Evolutionary conservation across 1,140 invertebrate species (phyloP).

Genomic region (Adelges cooleyi): DNA sequence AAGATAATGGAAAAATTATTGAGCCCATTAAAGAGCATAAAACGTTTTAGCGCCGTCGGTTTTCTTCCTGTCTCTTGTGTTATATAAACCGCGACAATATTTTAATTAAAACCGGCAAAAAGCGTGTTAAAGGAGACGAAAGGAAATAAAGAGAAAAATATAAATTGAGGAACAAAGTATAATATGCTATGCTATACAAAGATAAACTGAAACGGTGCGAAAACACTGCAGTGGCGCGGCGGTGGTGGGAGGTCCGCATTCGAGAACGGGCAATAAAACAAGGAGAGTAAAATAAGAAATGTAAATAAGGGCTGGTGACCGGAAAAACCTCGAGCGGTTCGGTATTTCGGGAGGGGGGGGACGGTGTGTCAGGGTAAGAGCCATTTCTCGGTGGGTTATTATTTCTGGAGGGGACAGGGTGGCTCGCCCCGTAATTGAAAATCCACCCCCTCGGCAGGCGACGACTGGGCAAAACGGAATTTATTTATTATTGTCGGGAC

Average conservation of each 20-base stretch:
- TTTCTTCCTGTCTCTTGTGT: neutral
- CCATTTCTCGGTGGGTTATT: neutral
- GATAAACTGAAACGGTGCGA: neutral
- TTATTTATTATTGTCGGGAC: constrained; percentile 2
- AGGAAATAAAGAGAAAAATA: neutral
- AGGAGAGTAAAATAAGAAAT: neutral
- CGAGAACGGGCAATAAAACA: neutral
- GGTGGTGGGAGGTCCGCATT: neutral
- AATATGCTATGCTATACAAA: neutral
- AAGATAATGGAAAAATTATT: neutral
- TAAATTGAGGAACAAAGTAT: neutral
- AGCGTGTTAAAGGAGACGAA: neutral
- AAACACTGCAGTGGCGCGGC: neutral
- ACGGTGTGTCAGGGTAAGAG: no score
- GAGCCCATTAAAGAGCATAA: neutral
- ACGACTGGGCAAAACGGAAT: neutral
- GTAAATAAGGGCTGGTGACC: neutral
- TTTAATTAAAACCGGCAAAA: neutral
- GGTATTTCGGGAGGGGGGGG: no score
- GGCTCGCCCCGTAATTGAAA: constrained; percentile 10
- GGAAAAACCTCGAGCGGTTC: neutral
- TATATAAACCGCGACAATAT: neutral
- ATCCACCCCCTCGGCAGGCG: neutral
- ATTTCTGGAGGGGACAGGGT: neutral
- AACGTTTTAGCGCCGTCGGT: neutral